phyloP scores from a whole-genome alignment of 1,140 invertebrate species.

The Bombus balteatus region DNA sequence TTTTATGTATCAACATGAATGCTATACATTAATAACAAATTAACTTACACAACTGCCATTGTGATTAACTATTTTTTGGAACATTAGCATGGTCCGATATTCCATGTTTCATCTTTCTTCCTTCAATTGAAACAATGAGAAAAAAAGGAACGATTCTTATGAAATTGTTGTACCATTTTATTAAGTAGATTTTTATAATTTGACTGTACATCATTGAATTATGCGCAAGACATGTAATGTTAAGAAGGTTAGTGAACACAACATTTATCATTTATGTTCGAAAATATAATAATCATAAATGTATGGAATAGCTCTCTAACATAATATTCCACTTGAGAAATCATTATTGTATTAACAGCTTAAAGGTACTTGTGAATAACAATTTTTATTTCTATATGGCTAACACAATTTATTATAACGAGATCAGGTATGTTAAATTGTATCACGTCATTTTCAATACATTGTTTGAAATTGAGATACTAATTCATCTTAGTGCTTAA shows the following conservation, averaged over 20 bases:
- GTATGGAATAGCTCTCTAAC: constrained; percentile 30
- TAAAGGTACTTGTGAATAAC: constrained; percentile 35
- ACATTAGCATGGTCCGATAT: constrained; percentile 23
- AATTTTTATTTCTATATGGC: not conserved
- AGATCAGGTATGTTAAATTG: not conserved
- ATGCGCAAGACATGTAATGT: constrained; percentile 17
- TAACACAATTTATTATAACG: not conserved
- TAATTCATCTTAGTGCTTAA: constrained; percentile 57
- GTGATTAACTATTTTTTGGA: constrained; percentile 60
- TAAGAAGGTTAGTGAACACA: not conserved
- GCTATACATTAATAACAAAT: constrained; percentile 59
- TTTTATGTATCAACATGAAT: constrained; percentile 57
- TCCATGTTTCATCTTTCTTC: constrained; percentile 30
- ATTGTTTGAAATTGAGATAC: constrained; percentile 32
- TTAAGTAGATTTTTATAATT: constrained; percentile 24
- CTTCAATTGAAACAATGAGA: not conserved
- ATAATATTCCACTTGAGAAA: constrained; percentile 53
- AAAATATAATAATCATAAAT: not conserved
- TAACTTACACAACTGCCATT: constrained; percentile 64
- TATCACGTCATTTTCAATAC: not conserved
- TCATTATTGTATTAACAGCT: constrained; percentile 39
- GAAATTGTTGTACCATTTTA: constrained; percentile 28
- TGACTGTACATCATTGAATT: constrained; percentile 6
- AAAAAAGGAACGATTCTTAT: not conserved
- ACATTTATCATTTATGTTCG: not conserved